Conservation (phyloP, 1,140 invertebrate genomes). For the Brachionus rotundiformis region DNA sequence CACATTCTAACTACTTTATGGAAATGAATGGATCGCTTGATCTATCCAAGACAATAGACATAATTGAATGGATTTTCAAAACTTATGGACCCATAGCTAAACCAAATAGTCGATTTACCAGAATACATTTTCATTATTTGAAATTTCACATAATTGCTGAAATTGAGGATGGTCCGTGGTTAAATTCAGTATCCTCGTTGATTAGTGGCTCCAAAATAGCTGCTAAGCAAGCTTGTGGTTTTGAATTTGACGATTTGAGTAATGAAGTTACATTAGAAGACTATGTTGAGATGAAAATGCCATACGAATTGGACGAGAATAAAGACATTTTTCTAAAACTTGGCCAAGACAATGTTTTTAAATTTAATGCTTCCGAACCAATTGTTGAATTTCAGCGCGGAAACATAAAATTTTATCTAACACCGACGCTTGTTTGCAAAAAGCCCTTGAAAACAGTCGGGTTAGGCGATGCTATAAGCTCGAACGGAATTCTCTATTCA, state of each 20-base stretch:
- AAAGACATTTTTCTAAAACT: slow-evolving; percentile 57
- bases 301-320: slow-evolving; percentile 60
- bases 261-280: slow-evolving; percentile 55
- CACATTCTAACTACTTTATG: slow-evolving; percentile 9
- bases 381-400: slow-evolving; percentile 62
- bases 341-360: background rate
- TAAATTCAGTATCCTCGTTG: slow-evolving; percentile 62
- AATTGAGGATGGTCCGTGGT: slow-evolving; percentile 59
- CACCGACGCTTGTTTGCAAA: slow-evolving; percentile 66
- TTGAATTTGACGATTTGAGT: slow-evolving; percentile 55
- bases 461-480: slow-evolving; percentile 66
- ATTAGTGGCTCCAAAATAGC: slow-evolving; percentile 64
- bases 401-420: slow-evolving; percentile 64
- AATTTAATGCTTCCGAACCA: slow-evolving; percentile 58
- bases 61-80: slow-evolving; percentile 63
- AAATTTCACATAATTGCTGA: slow-evolving; percentile 65
- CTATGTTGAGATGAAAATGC: slow-evolving; percentile 60
- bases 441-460: slow-evolving; percentile 65
- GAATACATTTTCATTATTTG: slow-evolving; percentile 66
- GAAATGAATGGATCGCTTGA: slow-evolving; percentile 26
- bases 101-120: slow-evolving; percentile 59
- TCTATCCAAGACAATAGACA: slow-evolving; percentile 62
- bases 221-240: slow-evolving; percentile 64
- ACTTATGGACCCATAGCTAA: slow-evolving; percentile 60
- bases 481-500: slow-evolving; percentile 65